These are phyloP conservation scores for Penaeus chinensis DNA, from an alignment of 1,140 invertebrate species.

Conservation along the genomic window DNA sequence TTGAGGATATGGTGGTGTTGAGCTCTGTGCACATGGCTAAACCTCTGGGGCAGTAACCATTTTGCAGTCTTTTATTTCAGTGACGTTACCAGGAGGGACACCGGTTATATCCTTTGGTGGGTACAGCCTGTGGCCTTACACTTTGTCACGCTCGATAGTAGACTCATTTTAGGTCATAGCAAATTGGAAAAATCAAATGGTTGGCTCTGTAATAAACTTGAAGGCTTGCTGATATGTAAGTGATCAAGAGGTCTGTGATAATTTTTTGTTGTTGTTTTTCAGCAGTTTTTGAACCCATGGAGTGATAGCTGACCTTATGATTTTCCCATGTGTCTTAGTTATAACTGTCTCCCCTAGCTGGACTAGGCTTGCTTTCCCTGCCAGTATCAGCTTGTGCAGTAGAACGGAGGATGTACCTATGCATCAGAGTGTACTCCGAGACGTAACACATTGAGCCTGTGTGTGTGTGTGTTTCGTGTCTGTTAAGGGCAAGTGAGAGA, in stretches of 20 bases:
- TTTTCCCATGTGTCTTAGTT: conserved; percentile 25
- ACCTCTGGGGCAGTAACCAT: conserved; percentile 43
- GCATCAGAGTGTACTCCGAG: neutral
- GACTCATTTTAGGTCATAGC: conserved; percentile 1
- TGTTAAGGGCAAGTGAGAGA: too few relatives aligned
- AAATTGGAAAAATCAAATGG: neutral
- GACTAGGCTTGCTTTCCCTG: conserved; percentile 23
- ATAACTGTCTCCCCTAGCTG: conserved; percentile 8
- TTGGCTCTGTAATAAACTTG: too few relatives aligned
- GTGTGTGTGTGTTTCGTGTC: too few relatives aligned
- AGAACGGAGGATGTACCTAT: conserved; percentile 25
- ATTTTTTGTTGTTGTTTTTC: neutral
- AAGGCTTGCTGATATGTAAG: neutral
- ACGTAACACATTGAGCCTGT: too few relatives aligned
- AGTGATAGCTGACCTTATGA: conserved; percentile 20
- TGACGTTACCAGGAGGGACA: conserved; percentile 54
- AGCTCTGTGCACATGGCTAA: conserved; percentile 41
- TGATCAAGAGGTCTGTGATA: neutral
- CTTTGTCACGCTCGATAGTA: conserved; percentile 39
- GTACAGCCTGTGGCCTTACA: conserved; percentile 41
- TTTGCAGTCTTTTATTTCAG: conserved; percentile 56
- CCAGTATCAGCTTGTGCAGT: conserved; percentile 44
- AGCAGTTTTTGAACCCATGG: neutral
- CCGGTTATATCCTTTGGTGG: conserved; percentile 58
- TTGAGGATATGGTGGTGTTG: conserved; percentile 26